Percentiles rank a stretch among this genome's conserved stretches.
Conservation (phyloP, 2,888 invertebrate species). For the Hemithea aestivaria region DNA sequence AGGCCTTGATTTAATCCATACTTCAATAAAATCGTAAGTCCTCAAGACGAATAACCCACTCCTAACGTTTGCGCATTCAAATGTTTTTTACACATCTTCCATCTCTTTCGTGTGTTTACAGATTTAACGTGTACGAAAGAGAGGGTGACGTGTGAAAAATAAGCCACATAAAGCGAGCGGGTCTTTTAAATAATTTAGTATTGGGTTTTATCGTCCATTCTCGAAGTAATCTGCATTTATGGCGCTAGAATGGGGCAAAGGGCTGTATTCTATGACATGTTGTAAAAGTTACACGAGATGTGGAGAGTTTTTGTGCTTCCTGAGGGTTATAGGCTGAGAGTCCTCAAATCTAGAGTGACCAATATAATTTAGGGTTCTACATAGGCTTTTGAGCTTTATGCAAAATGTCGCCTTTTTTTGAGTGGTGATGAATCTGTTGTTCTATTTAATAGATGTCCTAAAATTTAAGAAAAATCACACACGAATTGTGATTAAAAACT, state of each 20-base stretch:
- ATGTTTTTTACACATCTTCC: constrained; percentile 6
- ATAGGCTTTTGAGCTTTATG: too few species aligned
- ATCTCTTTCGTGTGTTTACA: not conserved
- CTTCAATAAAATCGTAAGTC: too few species aligned
- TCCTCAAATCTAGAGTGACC: too few species aligned
- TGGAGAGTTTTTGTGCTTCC: constrained; percentile 1
- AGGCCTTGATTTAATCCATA: too few species aligned
- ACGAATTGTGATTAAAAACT: too few species aligned
- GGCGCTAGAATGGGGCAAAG: constrained; percentile 8
- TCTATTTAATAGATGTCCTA: too few species aligned
- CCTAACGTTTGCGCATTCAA: constrained; percentile 7
- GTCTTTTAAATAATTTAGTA: constrained; percentile 45
- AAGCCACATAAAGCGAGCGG: not conserved
- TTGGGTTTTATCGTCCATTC: constrained; percentile 32
- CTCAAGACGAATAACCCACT: too few species aligned
- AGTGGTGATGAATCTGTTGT: too few species aligned
- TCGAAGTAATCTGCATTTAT: constrained; percentile 25
- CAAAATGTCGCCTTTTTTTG: too few species aligned
- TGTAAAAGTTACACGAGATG: constrained; percentile 9
- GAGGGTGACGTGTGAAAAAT: too few species aligned
- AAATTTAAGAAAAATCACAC: too few species aligned
- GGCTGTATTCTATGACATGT: constrained; percentile 8
- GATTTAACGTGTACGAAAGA: not conserved
- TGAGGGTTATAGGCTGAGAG: constrained; percentile 1
- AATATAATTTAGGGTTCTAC: too few species aligned